A percentile compares a stretch with the other conserved stretches of the same genome.
Evolutionary conservation across 2,888 invertebrate species (phyloP).

Genomic region (Operophtera brumata): DNA sequence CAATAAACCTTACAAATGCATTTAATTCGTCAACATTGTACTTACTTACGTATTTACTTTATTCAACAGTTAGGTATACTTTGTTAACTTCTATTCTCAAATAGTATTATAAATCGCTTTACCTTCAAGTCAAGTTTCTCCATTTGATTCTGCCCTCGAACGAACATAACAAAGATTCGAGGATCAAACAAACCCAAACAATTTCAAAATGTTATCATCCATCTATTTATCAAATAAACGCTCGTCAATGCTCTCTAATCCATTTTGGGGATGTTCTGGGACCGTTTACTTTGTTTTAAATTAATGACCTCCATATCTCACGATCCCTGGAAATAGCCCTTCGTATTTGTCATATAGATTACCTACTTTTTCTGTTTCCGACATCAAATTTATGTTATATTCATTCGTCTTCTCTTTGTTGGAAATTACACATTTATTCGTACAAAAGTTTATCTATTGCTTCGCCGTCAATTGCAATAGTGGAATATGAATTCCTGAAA

Average conservation of each 20-base stretch:
- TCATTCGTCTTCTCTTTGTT: slow-evolving; percentile 43
- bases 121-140: slow-evolving; percentile 1
- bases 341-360: slow-evolving; percentile 71
- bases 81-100: slow-evolving; percentile 2
- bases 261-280: slow-evolving; percentile 49
- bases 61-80: background rate
- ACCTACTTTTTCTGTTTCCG: slow-evolving; percentile 64
- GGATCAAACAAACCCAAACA: slow-evolving; percentile 30
- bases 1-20: too few relatives aligned
- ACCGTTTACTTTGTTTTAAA: slow-evolving; percentile 66
- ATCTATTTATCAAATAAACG: slow-evolving; percentile 52
- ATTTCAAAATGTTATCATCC: slow-evolving; percentile 44
- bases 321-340: slow-evolving; percentile 60
- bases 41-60: background rate
- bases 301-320: slow-evolving; percentile 63
- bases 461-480: slow-evolving; percentile 34
- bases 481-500: slow-evolving; percentile 43
- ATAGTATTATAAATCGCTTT: slow-evolving; percentile 18
- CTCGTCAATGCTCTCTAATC: slow-evolving; percentile 55
- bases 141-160: slow-evolving; percentile 13
- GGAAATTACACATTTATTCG: slow-evolving; percentile 33
- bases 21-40: too few relatives aligned
- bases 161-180: slow-evolving; percentile 16
- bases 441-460: slow-evolving; percentile 36
- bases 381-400: slow-evolving; percentile 52